These are phyloP conservation scores for Presbytis comata DNA, from an alignment of 2,797 vertebrate genomes.

Conservation along the genomic window DNA sequence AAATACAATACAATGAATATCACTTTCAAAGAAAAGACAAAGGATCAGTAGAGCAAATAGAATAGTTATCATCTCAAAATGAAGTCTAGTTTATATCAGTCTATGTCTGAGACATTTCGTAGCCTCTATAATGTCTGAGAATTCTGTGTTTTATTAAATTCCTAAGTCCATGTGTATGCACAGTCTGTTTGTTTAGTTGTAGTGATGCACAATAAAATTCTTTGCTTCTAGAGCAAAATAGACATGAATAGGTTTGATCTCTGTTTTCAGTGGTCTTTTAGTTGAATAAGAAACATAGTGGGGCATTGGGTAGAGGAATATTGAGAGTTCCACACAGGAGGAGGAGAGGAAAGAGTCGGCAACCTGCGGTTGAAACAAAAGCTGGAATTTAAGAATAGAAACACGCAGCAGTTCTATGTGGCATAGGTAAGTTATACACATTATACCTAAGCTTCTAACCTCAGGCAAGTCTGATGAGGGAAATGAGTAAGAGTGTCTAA, in stretches of 20 bases:
- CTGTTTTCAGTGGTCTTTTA: background rate
- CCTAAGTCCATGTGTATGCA: background rate
- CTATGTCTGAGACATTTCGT: background rate
- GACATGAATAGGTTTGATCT: background rate
- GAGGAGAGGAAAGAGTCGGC: background rate
- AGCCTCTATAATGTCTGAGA: background rate
- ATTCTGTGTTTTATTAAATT: background rate
- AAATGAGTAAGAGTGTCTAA: background rate
- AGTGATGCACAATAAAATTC: background rate
- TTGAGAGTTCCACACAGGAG: accelerated
- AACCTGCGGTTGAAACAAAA: background rate
- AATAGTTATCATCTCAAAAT: background rate
- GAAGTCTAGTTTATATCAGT: background rate
- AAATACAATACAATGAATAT: background rate
- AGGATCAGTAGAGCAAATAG: background rate
- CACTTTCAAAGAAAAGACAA: background rate
- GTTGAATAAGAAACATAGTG: background rate
- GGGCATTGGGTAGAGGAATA: background rate
- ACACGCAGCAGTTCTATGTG: background rate
- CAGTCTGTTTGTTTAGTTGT: background rate
- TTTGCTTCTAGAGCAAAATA: background rate
- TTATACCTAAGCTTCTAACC: background rate
- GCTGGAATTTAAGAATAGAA: background rate
- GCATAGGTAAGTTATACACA: background rate
- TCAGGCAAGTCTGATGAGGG: background rate